phyloP scores from a whole-genome alignment of 2,797 vertebrate species.

The Morus bassanus region DNA sequence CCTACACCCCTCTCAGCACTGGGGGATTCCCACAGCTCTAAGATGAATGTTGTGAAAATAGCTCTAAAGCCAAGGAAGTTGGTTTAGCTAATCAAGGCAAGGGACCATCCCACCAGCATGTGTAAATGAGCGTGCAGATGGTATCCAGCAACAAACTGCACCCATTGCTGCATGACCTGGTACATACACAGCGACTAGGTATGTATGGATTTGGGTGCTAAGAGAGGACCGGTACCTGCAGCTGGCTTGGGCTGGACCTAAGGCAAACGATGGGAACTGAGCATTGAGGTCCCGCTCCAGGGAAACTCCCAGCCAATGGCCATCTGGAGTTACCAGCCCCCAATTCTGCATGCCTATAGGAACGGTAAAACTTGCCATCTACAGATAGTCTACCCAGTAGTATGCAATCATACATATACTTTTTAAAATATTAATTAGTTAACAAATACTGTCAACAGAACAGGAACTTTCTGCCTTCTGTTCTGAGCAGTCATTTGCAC shows the following conservation, averaged over 20 bases:
- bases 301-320: neutral
- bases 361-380: neutral
- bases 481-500: neutral
- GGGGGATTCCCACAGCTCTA: neutral
- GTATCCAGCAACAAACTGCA: neutral
- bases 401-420: fast-evolving
- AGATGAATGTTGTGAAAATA: neutral
- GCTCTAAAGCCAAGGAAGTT: neutral
- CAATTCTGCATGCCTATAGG: neutral
- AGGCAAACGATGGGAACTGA: neutral
- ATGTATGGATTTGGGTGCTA: neutral
- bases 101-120: neutral
- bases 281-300: fast-evolving
- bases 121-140: fast-evolving
- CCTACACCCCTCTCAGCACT: fast-evolving
- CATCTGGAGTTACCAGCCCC: neutral
- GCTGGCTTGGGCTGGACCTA: neutral
- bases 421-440: neutral
- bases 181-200: fast-evolving
- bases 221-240: neutral
- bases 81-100: neutral
- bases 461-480: neutral
- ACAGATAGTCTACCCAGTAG: neutral
- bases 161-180: neutral
- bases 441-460: neutral